These are phyloP conservation scores for Hydroisotoma schaefferi DNA, from an alignment of 2,888 invertebrate species.

Conservation along the genomic window DNA sequence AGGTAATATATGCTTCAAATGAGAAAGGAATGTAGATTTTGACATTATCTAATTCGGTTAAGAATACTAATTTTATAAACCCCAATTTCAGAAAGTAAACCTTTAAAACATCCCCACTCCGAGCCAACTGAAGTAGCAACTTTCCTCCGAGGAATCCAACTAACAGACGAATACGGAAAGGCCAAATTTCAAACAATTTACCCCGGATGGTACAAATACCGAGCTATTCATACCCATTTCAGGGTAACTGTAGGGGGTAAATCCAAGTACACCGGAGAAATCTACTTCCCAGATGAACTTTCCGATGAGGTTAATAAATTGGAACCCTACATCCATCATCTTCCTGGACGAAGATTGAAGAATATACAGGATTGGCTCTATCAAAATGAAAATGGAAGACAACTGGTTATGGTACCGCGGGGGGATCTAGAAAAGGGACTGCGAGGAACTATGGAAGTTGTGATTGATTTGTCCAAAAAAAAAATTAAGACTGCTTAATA, in stretches of 20 bases:
- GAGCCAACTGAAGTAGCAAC: constrained; percentile 31
- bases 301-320: constrained; percentile 26
- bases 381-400: constrained; percentile 6
- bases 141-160: constrained; percentile 38
- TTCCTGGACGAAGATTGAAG: constrained; percentile 14
- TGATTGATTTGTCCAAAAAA: not conserved
- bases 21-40: too few species aligned
- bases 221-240: constrained; percentile 38
- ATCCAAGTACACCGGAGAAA: constrained; percentile 30
- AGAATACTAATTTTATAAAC: too few species aligned
- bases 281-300: constrained; percentile 32
- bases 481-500: too few species aligned
- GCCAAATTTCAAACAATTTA: constrained; percentile 31
- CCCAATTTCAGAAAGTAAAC: constrained; percentile 31
- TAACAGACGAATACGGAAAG: constrained; percentile 29
- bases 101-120: constrained; percentile 26
- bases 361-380: constrained; percentile 36
- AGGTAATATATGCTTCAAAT: constrained; percentile 8
- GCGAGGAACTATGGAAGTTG: not conserved
- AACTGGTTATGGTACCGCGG: constrained; percentile 6
- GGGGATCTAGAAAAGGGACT: constrained; percentile 8
- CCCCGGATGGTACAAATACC: constrained; percentile 34
- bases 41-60: too few species aligned
- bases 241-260: constrained; percentile 26
- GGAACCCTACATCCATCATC: constrained; percentile 25